phyloP scores from a whole-genome alignment of 2,797 vertebrate species.

The Pteronotus mesoamericanus region DNA sequence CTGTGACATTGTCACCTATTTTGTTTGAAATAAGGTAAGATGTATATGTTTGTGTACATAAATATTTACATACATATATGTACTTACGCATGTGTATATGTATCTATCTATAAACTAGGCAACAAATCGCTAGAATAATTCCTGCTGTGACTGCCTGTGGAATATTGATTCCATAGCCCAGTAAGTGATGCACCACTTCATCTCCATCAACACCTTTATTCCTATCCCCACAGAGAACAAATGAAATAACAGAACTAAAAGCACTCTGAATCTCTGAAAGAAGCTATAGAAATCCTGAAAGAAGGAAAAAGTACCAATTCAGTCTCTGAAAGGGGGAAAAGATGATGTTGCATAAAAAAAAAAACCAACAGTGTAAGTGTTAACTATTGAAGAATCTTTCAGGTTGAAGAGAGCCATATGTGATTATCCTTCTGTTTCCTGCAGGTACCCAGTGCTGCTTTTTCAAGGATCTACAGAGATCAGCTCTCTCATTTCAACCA shows the following conservation, averaged over 20 bases:
- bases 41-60: neutral
- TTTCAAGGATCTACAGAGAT: neutral
- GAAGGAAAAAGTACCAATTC: neutral
- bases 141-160: neutral
- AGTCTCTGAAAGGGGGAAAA: neutral
- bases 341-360: neutral
- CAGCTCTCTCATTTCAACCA: neutral
- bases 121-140: neutral
- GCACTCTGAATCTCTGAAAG: conserved; percentile 1
- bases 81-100: neutral
- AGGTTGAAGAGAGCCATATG: neutral
- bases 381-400: conserved; percentile 36
- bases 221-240: neutral
- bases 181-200: neutral
- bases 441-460: neutral
- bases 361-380: neutral
- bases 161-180: neutral
- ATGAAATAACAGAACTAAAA: conserved; percentile 17
- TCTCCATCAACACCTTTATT: neutral
- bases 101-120: neutral
- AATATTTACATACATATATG: neutral
- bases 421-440: neutral
- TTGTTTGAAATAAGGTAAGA: conserved; percentile 41
- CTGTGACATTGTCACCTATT: neutral
- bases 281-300: conserved; percentile 42